phyloP scores from a whole-genome alignment of 2,797 vertebrate genomes.

The Notolepis coatsorum region DNA sequence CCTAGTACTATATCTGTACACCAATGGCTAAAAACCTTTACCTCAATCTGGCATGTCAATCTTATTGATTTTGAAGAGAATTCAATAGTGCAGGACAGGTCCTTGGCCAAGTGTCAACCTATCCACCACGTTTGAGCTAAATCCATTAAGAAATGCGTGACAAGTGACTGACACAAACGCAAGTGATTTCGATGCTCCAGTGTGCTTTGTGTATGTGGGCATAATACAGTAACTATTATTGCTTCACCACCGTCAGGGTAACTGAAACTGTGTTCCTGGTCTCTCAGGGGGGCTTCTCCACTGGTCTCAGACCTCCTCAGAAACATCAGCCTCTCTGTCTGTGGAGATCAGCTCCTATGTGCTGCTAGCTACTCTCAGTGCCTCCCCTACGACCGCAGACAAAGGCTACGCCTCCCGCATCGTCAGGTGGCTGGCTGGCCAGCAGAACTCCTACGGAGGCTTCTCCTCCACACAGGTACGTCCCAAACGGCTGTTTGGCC shows the following conservation, averaged over 20 bases:
- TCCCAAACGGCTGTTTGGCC: neutral
- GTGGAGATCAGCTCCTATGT: constrained; percentile 87
- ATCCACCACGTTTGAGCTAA: too few relatives aligned
- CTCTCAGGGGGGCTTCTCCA: constrained; percentile 64
- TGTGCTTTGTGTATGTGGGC: too few relatives aligned
- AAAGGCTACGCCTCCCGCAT: constrained; percentile 72
- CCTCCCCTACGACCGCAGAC: constrained; percentile 66
- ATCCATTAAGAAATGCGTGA: too few relatives aligned
- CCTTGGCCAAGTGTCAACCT: too few relatives aligned
- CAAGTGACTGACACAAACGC: too few relatives aligned
- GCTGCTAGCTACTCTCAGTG: constrained; percentile 79
- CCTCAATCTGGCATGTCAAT: too few relatives aligned
- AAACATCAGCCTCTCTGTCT: constrained; percentile 69
- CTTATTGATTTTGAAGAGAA: too few relatives aligned
- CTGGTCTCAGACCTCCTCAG: constrained; percentile 63
- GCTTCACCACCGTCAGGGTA: neutral
- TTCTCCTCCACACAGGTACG: constrained; percentile 91
- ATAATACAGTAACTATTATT: too few relatives aligned
- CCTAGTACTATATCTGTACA: too few relatives aligned
- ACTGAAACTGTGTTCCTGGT: neutral
- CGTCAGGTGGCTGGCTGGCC: constrained; percentile 81
- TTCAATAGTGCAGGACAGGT: too few relatives aligned
- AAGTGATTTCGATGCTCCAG: too few relatives aligned
- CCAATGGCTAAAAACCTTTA: too few relatives aligned
- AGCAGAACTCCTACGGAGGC: constrained; percentile 85